These are phyloP conservation scores for Drosophila pectinifera DNA, from an alignment of 1,140 invertebrate species.

Conservation along the genomic window DNA sequence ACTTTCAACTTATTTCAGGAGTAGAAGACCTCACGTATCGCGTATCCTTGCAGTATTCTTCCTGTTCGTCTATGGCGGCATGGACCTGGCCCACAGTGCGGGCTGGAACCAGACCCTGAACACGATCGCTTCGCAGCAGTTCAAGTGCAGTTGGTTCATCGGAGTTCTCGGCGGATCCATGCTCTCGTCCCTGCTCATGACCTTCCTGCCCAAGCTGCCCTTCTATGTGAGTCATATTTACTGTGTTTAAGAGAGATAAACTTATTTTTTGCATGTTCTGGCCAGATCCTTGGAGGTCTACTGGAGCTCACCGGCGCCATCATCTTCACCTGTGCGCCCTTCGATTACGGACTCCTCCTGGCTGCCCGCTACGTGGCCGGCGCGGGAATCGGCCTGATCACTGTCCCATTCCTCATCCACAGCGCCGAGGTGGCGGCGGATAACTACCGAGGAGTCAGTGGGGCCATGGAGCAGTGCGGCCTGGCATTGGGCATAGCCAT, in stretches of 20 bases:
- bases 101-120: constrained; percentile 63
- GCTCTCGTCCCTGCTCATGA: constrained; percentile 32
- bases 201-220: constrained; percentile 44
- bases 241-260: fast-evolving
- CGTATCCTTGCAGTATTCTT: constrained; percentile 12
- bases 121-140: constrained; percentile 30
- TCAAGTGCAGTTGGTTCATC: constrained; percentile 69
- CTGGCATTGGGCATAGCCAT: constrained; percentile 63
- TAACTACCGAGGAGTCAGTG: constrained; percentile 45
- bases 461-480: constrained; percentile 56
- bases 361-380: constrained; percentile 69
- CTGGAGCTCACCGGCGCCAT: constrained; percentile 58
- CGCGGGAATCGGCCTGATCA: constrained; percentile 61
- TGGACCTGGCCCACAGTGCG: constrained; percentile 64
- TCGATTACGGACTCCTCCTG: constrained; percentile 49
- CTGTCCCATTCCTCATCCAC: constrained; percentile 62
- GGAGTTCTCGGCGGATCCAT: constrained; percentile 62
- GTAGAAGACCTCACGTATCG: not conserved
- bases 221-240: constrained; percentile 55
- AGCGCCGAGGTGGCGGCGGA: constrained; percentile 57
- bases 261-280: not conserved
- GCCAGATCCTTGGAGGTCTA: constrained; percentile 31
- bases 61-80: constrained; percentile 64
- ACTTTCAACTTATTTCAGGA: not conserved
- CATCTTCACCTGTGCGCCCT: constrained; percentile 55